Conservation (phyloP, 1,140 invertebrate genomes). For the Dendroctonus valens region DNA sequence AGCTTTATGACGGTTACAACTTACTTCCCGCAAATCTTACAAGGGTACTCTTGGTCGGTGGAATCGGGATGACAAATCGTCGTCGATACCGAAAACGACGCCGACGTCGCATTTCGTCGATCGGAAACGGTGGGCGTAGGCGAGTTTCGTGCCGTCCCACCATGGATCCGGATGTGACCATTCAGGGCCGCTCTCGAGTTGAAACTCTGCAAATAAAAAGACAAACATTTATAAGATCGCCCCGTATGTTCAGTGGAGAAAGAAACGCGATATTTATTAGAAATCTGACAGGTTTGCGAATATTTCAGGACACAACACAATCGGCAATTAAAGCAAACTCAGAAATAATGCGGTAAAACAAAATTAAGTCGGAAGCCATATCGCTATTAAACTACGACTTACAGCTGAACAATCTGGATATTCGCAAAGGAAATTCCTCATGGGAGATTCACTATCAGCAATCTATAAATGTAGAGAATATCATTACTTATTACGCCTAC, state of each 20-base stretch:
- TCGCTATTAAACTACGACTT: conserved; percentile 46
- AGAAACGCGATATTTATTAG: too few species aligned
- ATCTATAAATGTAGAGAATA: conserved; percentile 40
- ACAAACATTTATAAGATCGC: too few species aligned
- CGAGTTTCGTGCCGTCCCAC: conserved; percentile 53
- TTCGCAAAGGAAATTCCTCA: conserved; percentile 58
- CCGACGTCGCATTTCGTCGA: conserved; percentile 30
- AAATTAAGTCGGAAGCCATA: conserved; percentile 1
- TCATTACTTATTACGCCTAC: not conserved
- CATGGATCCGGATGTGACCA: conserved; percentile 72
- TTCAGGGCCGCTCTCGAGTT: conserved; percentile 75
- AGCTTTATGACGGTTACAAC: conserved; percentile 55
- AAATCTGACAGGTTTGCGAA: too few species aligned
- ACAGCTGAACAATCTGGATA: conserved; percentile 67
- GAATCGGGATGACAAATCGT: conserved; percentile 46
- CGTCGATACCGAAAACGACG: conserved; percentile 32
- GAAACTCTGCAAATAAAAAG: conserved; percentile 65
- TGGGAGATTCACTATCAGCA: conserved; percentile 48
- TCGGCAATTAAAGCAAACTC: too few species aligned
- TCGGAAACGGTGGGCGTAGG: conserved; percentile 55
- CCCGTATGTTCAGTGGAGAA: too few species aligned
- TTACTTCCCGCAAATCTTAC: conserved; percentile 98
- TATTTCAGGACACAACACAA: too few species aligned
- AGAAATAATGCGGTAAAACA: conserved; percentile 1
- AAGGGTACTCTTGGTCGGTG: conserved; percentile 70